Conservation (phyloP, 2,113 vertebrate genomes). For the Buteo buteo region DNA sequence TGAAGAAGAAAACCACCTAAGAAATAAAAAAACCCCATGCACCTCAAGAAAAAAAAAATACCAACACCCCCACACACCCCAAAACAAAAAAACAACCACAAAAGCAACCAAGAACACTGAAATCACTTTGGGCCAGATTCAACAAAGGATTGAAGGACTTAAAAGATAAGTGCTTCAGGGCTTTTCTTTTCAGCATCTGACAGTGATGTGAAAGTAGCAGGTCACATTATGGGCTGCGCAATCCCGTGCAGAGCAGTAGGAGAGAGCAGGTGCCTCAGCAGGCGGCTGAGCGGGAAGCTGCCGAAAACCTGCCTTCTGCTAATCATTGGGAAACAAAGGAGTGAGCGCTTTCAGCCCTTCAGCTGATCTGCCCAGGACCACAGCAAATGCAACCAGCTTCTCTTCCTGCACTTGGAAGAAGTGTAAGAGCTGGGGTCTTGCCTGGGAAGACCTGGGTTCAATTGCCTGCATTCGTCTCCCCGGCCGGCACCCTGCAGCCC, state of each 20-base stretch:
- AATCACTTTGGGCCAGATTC: background rate
- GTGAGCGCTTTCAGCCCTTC: background rate
- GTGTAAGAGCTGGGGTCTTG: background rate
- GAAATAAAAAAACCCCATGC: background rate
- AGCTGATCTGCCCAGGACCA: background rate
- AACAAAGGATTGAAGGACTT: background rate
- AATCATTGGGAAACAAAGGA: fast-evolving
- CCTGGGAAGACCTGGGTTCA: fast-evolving
- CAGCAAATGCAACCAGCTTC: background rate
- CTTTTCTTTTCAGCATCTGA: background rate
- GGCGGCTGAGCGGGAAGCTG: fast-evolving
- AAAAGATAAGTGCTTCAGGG: background rate
- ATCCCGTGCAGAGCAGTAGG: background rate
- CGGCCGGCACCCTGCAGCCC: fast-evolving
- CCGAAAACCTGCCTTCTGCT: fast-evolving
- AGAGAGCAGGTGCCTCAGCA: background rate
- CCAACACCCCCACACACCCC: too few species aligned
- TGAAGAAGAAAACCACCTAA: background rate
- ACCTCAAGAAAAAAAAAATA: fast-evolving
- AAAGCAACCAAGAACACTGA: background rate
- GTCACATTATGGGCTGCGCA: background rate
- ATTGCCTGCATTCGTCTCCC: fast-evolving
- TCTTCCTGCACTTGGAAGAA: background rate
- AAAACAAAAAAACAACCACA: background rate
- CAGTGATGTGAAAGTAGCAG: background rate